Conservation (phyloP, 2,797 vertebrate species). For the Apogon talboti region DNA sequence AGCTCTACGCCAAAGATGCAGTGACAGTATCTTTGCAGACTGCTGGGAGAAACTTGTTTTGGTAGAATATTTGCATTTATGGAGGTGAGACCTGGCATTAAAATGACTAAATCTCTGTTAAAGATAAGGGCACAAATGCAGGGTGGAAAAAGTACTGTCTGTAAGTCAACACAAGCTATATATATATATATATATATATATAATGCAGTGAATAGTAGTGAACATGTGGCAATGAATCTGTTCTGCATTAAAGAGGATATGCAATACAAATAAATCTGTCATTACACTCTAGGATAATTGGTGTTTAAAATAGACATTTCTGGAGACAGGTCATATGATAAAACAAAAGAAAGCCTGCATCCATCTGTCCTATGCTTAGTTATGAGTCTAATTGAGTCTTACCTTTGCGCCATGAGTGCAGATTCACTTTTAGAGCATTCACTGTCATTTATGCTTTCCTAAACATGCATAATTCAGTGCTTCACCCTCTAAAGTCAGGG, state of each 20-base stretch:
- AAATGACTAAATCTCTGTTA: too few relatives aligned
- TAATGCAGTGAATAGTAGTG: too few relatives aligned
- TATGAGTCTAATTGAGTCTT: conserved; percentile 8
- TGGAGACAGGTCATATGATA: conserved; percentile 12
- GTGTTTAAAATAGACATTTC: conserved; percentile 15
- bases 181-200: too few relatives aligned
- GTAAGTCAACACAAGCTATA: too few relatives aligned
- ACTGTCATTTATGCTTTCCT: conserved; percentile 40
- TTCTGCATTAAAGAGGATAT: conserved; percentile 22
- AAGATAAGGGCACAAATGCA: too few relatives aligned
- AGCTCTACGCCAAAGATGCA: too few relatives aligned
- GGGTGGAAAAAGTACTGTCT: too few relatives aligned
- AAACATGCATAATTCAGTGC: conserved; percentile 62
- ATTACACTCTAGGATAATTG: conserved; percentile 25
- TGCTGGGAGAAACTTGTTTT: too few relatives aligned
- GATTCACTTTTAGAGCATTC: conserved; percentile 30
- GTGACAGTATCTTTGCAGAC: too few relatives aligned
- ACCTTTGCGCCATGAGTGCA: conserved; percentile 25
- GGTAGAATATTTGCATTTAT: too few relatives aligned
- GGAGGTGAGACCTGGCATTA: too few relatives aligned
- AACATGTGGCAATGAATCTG: background rate
- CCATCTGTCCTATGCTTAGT: conserved; percentile 14
- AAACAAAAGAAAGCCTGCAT: conserved; percentile 10
- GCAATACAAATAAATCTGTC: conserved; percentile 21
- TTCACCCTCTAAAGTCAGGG: conserved; percentile 28